These are phyloP conservation scores for Peromyscus aztecus DNA, from an alignment of 2,797 vertebrate species.

Conservation along the genomic window DNA sequence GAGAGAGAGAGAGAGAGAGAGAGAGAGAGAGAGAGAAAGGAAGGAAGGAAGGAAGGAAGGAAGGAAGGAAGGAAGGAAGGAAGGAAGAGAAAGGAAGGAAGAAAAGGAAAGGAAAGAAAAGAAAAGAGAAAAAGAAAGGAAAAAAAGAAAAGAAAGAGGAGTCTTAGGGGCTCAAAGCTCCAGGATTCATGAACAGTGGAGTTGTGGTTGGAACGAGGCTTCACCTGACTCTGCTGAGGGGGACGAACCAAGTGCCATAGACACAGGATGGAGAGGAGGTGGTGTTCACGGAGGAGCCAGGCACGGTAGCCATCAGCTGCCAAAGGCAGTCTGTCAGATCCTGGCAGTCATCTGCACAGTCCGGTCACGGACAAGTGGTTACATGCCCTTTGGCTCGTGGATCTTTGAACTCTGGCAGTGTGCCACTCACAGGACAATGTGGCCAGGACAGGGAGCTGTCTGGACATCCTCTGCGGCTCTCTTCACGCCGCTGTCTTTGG, in stretches of 20 bases:
- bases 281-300: accelerated
- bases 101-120: too few relatives aligned
- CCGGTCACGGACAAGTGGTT: background rate
- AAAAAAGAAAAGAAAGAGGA: background rate
- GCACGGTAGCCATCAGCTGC: background rate
- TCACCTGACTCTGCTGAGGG: background rate
- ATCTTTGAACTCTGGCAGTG: background rate
- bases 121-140: accelerated
- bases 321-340: background rate
- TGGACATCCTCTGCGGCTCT: background rate
- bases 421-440: background rate
- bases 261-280: background rate
- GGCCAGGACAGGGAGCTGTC: background rate
- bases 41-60: background rate
- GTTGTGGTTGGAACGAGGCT: background rate
- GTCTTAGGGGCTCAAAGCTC: background rate
- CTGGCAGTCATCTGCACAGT: background rate
- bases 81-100: too few relatives aligned
- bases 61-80: too few relatives aligned
- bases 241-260: background rate
- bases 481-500: background rate
- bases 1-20: too few relatives aligned
- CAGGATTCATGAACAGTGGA: background rate
- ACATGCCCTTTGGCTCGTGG: background rate
- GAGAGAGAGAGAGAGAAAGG: too few relatives aligned